Evolutionary conservation across 1,140 invertebrate genomes (phyloP), one percentile per base, ranked within the genome.

Genomic region (Lasaia peninsularis): DNA sequence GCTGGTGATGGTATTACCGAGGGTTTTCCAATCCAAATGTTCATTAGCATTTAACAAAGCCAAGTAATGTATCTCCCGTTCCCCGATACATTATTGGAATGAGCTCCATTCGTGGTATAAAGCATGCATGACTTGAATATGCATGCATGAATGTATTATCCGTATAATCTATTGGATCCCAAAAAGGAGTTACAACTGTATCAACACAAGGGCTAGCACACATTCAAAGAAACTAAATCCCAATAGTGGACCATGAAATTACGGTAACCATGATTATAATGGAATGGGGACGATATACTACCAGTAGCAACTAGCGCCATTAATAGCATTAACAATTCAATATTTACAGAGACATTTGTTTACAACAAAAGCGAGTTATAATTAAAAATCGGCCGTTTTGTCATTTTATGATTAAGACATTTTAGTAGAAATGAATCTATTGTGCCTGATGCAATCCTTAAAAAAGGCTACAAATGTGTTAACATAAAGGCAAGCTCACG

Each of bases 111-210:
- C 37, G 37, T 16, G 37, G 58, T 52, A 20, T 28, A 28, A 49
- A 37, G 24, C 57, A 52, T 52, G 56, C 40, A 57, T 32, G 56
- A 40, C 35, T 35, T 57, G 32, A 57, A 35, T 50, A 57, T 57
- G 56, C 44, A 50, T 32, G 56, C 21, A 28, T 55, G 53, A 55
- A 55, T 55, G 21, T 40, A 44, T 57, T 57, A 50, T 50, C 48
- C 48, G 18, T 48, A 21, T 49, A 50, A 57, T 49, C 40, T 33
- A 56, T 56, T 56, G 40, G 28, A 24, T 20, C 53, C 55, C n/a
- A 57, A 64, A 64, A 60, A 48, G 59, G 59, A 62, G 44, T 31
- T 56, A 62, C 59, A 58, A 58, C 63, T 62, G 52, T 56, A 62
- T 65, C 56, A 62, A 62, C 35, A 56, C 28, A 57, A n/a, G n/a